phyloP scores from a whole-genome alignment of 37 sponge, comb jelly and placozoan genomes.

The Eunapius fragilis region DNA sequence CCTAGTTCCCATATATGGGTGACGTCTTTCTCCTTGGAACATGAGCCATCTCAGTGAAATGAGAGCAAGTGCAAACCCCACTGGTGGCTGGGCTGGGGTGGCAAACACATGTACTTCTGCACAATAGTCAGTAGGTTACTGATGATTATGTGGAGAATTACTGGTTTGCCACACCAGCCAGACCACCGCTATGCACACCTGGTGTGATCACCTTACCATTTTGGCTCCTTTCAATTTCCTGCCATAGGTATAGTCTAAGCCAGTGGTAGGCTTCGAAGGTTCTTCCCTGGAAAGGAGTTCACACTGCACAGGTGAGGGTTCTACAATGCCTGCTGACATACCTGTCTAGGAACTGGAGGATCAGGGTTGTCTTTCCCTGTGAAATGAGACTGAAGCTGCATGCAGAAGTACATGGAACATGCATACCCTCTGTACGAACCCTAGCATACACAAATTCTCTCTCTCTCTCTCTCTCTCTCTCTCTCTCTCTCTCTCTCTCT shows the following conservation, averaged over 20 bases:
- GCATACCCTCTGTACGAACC: neutral
- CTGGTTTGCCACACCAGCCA: too few relatives aligned
- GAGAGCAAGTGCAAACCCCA: too few relatives aligned
- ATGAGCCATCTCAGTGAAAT: neutral
- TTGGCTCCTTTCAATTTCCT: conserved; percentile 70
- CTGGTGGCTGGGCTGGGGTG: too few relatives aligned
- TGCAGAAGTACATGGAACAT: neutral
- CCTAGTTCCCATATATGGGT: conserved; percentile 95
- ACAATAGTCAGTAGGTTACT: too few relatives aligned
- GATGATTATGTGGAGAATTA: too few relatives aligned
- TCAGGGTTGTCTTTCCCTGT: conserved; percentile 89
- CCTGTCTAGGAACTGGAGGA: conserved; percentile 91
- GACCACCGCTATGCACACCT: neutral
- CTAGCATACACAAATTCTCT: too few relatives aligned
- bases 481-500: too few relatives aligned
- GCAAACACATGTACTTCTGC: too few relatives aligned
- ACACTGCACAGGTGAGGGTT: neutral
- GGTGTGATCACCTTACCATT: conserved; percentile 31
- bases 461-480: too few relatives aligned
- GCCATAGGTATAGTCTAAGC: conserved; percentile 93
- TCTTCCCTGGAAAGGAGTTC: conserved; percentile 69
- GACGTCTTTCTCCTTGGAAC: conserved; percentile 78
- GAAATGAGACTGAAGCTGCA: neutral
- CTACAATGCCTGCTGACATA: conserved; percentile 10
- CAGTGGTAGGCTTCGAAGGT: conserved; percentile 84